phyloP scores from a whole-genome alignment of 2,888 invertebrate genomes.

The Nemoura dubitans region DNA sequence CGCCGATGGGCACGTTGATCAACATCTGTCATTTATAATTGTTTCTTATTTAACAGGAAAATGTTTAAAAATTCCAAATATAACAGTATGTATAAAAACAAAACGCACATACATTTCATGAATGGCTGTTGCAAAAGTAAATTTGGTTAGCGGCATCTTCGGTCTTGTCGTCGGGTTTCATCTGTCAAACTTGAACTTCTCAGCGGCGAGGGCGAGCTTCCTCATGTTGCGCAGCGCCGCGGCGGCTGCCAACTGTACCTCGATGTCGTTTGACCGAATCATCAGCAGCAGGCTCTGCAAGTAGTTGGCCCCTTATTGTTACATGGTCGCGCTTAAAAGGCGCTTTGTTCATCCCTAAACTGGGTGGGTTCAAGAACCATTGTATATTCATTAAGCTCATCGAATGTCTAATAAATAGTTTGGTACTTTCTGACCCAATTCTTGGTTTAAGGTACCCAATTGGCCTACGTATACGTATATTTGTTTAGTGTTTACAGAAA shows the following conservation, averaged over 20 bases:
- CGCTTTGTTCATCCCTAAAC: neutral
- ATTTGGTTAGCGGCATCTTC: no score
- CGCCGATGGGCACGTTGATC: neutral
- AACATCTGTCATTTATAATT: neutral
- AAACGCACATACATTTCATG: neutral
- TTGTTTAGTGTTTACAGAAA: no score
- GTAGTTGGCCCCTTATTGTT: constrained; percentile 54
- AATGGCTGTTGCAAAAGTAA: no score
- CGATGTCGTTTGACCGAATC: constrained; percentile 85
- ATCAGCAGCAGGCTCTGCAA: constrained; percentile 86
- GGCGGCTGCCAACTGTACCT: constrained; percentile 91
- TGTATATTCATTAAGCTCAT: no score
- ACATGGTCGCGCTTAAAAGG: no score
- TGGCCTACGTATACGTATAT: no score
- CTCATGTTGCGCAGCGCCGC: constrained; percentile 92
- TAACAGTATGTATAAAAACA: neutral
- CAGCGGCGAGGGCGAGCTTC: constrained; percentile 82
- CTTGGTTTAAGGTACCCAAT: no score
- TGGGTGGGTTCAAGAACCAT: no score
- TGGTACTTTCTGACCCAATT: no score
- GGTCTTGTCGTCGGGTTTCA: neutral
- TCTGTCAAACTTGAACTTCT: constrained; percentile 62
- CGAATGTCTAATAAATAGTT: no score
- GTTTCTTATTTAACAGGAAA: neutral
- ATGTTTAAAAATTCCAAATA: neutral